Evolutionary conservation across 2,797 vertebrate genomes (phyloP).

Genomic region (Xyrichtys novacula): DNA sequence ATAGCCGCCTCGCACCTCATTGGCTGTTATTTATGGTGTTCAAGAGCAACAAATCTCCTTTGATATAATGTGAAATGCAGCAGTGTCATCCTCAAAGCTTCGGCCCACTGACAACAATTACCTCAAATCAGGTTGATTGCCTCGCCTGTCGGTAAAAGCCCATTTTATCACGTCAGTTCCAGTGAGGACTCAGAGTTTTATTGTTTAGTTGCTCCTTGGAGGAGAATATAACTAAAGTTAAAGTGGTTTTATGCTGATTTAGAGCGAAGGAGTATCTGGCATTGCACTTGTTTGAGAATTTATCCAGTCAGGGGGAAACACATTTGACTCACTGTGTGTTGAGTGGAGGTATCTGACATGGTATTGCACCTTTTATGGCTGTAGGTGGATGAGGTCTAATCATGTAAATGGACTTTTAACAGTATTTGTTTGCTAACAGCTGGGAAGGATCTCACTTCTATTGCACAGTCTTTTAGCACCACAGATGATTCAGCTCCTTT

Average conservation of each 20-base stretch:
- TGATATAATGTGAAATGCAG: slow-evolving; percentile 52
- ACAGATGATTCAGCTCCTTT: neutral
- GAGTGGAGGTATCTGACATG: neutral
- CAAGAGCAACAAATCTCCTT: slow-evolving; percentile 61
- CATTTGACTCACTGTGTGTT: neutral
- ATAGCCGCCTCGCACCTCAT: slow-evolving; percentile 57
- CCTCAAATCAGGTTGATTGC: slow-evolving; percentile 60
- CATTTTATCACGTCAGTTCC: slow-evolving; percentile 40
- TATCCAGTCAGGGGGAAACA: neutral
- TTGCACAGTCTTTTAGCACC: neutral
- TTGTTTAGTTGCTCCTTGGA: slow-evolving; percentile 20
- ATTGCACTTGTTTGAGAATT: slow-evolving; percentile 9
- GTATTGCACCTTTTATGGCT: neutral
- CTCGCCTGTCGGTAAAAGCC: slow-evolving; percentile 28
- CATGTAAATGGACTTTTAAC: too few relatives aligned
- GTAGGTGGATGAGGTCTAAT: neutral
- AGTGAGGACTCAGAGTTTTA: slow-evolving; percentile 32
- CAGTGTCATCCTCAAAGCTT: slow-evolving; percentile 35
- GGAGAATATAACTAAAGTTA: slow-evolving; percentile 8
- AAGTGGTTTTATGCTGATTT: slow-evolving; percentile 34
- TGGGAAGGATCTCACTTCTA: too few relatives aligned
- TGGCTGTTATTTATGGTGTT: slow-evolving; percentile 73
- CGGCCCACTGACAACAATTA: slow-evolving; percentile 57
- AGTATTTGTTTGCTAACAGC: too few relatives aligned
- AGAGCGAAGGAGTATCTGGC: slow-evolving; percentile 27